A percentile compares a stretch with the other conserved stretches of the same genome.
Evolutionary conservation across 2,888 invertebrate genomes (phyloP).

Genomic region (Saturnia japonica): DNA sequence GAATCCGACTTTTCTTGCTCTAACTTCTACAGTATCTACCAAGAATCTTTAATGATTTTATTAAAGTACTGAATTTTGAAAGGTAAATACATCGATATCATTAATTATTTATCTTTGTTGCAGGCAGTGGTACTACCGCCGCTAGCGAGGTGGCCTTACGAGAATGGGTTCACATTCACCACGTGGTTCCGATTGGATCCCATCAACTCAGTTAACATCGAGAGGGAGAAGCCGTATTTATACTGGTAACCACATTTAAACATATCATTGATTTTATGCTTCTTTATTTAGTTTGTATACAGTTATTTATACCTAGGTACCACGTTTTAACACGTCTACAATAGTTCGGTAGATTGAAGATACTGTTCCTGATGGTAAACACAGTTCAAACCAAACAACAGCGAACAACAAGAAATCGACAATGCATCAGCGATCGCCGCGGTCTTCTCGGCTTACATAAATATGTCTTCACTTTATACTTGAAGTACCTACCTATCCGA

Average conservation of each 20-base stretch:
- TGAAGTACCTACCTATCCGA: too few species aligned
- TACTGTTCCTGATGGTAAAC: too few species aligned
- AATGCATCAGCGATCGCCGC: too few species aligned
- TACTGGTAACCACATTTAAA: constrained; percentile 88
- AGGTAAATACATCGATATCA: not conserved
- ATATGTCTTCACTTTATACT: too few species aligned
- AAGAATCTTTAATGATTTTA: not conserved
- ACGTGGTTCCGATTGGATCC: constrained; percentile 99
- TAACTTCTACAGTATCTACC: not conserved
- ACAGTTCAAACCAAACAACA: too few species aligned
- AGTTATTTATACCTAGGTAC: too few species aligned
- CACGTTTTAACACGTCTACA: too few species aligned
- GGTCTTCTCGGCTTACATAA: too few species aligned
- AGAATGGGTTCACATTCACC: constrained; percentile 99
- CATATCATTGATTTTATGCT: not conserved
- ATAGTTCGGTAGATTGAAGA: too few species aligned
- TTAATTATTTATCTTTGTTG: constrained; percentile 45
- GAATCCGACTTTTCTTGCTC: too few species aligned
- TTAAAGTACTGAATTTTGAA: not conserved
- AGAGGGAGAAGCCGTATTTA: constrained; percentile 98
- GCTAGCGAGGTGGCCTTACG: constrained; percentile 98
- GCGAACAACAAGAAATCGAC: too few species aligned
- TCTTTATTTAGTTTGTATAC: too few species aligned
- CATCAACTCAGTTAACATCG: constrained; percentile 98
- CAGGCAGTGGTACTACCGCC: constrained; percentile 99